Evolutionary conservation across 2,797 vertebrate genomes (phyloP), one percentile per base, ranked within the genome.

Genomic region (Neopelma chrysocephalum): DNA sequence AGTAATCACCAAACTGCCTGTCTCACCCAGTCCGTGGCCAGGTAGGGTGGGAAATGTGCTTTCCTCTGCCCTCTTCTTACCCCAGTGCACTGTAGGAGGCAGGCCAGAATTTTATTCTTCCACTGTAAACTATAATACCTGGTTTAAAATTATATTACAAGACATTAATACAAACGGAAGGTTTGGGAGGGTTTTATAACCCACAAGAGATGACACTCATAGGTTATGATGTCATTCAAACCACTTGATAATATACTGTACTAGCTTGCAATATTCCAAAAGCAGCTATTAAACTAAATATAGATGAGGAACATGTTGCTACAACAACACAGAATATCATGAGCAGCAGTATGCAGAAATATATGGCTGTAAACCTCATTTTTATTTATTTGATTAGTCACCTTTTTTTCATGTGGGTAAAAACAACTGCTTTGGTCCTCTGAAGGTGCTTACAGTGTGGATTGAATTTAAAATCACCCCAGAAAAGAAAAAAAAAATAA

Each of bases 91-190:
- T 1, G 3, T 34, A 92, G 0, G 1, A 96, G 71, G 88, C 88
- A 96, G 93, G 82, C 86, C 83, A 81, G 94, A 81, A 88, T 95
- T 96, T 96, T 97, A 97, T 97, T 75, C 77, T 92, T 89, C 31
- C 32, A 84, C 94, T 95, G 94, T 95, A 97, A 97, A 97, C 80
- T 91, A 72, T 97, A 97, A 97, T 96, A 92, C 85, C 90, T 93
- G 87, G 94, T 97, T 97, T 96, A 97, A 97, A 98, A 97, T 97
- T 96, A 97, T 97, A 97, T 97, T 97, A 97, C 93, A 95, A 76
- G 95, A 94, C 91, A 96, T 97, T 98, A 97, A 97, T 97, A 95
- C 80, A 93, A 96, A 93, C 45, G 32, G 94, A 97, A 69, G 54
- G 95, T 76, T 87, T 96, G 94, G 93, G 94, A 96, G 95, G 89